Base-by-base conservation (phyloP, 2,113 vertebrate species). In the Prionailurus bengalensis region DNA sequence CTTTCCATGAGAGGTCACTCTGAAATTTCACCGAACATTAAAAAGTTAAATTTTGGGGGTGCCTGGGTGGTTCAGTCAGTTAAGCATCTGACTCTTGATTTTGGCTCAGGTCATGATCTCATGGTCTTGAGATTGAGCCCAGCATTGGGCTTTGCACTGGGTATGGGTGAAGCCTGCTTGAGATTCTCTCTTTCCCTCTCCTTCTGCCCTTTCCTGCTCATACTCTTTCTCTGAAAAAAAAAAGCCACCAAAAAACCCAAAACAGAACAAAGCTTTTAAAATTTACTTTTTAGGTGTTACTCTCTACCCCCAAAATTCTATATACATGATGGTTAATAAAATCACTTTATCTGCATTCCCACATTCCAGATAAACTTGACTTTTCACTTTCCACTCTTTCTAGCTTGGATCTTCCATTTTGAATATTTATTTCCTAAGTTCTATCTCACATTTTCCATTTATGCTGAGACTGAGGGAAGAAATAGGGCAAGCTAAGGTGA, bases 271-370 rank as follows among this genome's bases (percentile, higher is more conserved):
- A 58, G 0, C 5, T 58, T 65, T 51, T 89, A 48, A 76, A 74
- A 53, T 39, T 80, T n/a, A 87, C 27, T n/a, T 70, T 97, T 87
- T 51, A 27, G 31, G 4, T 9, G 9, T 55, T 7, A 12, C 15
- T 48, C 11, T 53, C 4, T 92, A 33, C 12, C 17, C 4, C 31
- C 10, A 23, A 90, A 95, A 31, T 80, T 53, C 29, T 78, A 31
- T 8, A 36, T 15, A 53, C 1, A 58, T 36, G 16, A 31, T 8
- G 36, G n/a, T 4, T 48, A 23, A 65, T 70, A 42, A 15, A 89
- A 48, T 19, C n/a, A 45, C 4, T 9, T 0, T 23, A 16, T 51
- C 13, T 68, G 2, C 51, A 27, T n/a, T 1, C 13, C 5, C 10
- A 79, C 73, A 31, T 5, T 7, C 7, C 5, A 73, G 4, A 74